Evolutionary conservation across 2,888 invertebrate genomes (phyloP), one percentile per base, ranked within the genome.

Genomic region (Chirona hameri): DNA sequence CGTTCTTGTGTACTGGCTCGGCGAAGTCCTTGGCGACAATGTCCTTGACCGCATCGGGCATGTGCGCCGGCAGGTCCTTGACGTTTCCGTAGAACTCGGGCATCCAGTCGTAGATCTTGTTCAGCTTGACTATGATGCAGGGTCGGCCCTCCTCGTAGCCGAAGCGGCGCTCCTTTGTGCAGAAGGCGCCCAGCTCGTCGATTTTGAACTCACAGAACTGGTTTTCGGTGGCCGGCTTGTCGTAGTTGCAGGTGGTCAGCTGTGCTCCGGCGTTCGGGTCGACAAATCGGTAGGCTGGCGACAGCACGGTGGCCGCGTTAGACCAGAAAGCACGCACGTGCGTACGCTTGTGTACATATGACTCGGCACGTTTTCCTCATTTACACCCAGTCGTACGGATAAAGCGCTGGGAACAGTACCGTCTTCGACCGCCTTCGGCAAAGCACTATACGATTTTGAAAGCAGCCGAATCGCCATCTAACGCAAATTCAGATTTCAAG

Each of bases 121-220:
- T 99, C 86, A 99, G 90, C 89, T 99, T 99, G 86, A 99, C 92
- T 90, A 98, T 94, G 88, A 99, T 94, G 89, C 99, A 99, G 27
- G 99, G 99, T 83, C 89, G 93, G 83, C 94, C 94, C 86, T 91
- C 91, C 85, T 93, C 92, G 89, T 93, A 99, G 87, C 97, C 97
- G 89, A 94, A 99, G 86, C 93, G 91, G 85, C 93, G 92, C 60
- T 91, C 91, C 83, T 91, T 90, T 84, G 93, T 92, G 89, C 98
- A 98, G 81, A 93, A 93, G 82, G 87, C 86, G 81, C 91, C 90
- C 90, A 95, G 94, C 83, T 91, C 89, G 82, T 91, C 89, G 82
- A 94, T 89, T 81, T 94, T 92, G 85, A 97, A 94, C 86, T 93
- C 92, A 89, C 98, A 98, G 76, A 95, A 95, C 89, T 94, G 93